Evolutionary conservation across 2,797 vertebrate species (phyloP).

Genomic region (Eutrigla gurnardus): DNA sequence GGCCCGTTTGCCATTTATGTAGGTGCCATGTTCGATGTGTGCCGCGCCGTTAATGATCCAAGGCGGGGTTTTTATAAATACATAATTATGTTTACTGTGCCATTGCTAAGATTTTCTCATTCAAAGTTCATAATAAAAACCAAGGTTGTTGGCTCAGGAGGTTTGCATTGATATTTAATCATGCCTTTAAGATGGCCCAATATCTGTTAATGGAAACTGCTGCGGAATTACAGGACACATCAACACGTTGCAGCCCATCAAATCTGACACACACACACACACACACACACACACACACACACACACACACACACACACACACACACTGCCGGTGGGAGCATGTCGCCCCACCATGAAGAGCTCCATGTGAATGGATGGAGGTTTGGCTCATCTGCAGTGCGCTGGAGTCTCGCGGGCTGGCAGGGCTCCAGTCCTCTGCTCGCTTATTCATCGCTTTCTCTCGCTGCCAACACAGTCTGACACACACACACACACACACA

Average conservation of each 20-base stretch:
- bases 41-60: slow-evolving; percentile 51
- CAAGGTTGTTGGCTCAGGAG: slow-evolving; percentile 41
- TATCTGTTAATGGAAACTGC: slow-evolving; percentile 23
- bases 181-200: slow-evolving; percentile 28
- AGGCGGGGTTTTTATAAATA: slow-evolving; percentile 65
- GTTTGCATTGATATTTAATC: slow-evolving; percentile 49
- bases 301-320: slow-evolving; percentile 19
- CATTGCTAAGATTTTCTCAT: slow-evolving; percentile 48
- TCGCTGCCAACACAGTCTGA: slow-evolving; percentile 61
- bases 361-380: slow-evolving; percentile 70
- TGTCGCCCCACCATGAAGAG: slow-evolving; percentile 42
- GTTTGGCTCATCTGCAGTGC: slow-evolving; percentile 80
- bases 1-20: slow-evolving; percentile 57
- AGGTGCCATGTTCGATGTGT: slow-evolving; percentile 54
- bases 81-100: slow-evolving; percentile 66
- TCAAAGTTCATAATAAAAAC: slow-evolving; percentile 52
- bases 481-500: slow-evolving; percentile 21
- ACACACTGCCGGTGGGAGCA: slow-evolving; percentile 19
- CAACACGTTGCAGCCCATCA: slow-evolving; percentile 1
- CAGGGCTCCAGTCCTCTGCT: slow-evolving; percentile 72
- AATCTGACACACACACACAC: slow-evolving; percentile 13
- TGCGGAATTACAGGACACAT: neutral
- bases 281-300: slow-evolving; percentile 30
- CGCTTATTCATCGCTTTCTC: slow-evolving; percentile 77
- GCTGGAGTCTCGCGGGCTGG: slow-evolving; percentile 74